Conservation (phyloP, 2,797 vertebrate species). For the Podarcis siculus region DNA sequence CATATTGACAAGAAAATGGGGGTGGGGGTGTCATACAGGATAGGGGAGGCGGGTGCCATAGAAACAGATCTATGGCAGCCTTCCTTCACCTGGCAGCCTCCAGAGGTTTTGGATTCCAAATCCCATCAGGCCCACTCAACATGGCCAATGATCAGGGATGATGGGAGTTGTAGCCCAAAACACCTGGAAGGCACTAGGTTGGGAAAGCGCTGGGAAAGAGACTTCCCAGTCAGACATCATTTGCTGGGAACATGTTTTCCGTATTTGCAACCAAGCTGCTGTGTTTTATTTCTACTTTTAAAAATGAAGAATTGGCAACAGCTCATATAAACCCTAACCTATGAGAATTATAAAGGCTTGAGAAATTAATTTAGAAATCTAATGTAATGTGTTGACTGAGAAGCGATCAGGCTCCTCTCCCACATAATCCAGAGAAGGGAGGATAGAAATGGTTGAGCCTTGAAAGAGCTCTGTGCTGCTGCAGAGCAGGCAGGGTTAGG, state of each 20-base stretch:
- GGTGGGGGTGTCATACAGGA: background rate
- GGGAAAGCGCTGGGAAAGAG: background rate
- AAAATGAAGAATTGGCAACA: background rate
- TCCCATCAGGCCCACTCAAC: no score
- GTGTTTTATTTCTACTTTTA: background rate
- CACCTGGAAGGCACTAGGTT: no score
- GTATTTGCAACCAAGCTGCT: background rate
- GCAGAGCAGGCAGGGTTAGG: background rate
- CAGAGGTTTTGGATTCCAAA: no score
- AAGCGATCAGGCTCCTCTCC: background rate
- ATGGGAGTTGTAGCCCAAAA: no score
- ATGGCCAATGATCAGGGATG: no score
- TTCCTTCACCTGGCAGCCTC: no score
- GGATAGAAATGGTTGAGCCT: background rate
- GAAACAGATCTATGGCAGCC: background rate
- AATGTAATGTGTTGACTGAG: background rate
- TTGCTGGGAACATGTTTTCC: background rate
- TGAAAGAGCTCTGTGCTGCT: background rate
- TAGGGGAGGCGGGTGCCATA: background rate
- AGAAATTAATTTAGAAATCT: background rate
- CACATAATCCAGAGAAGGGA: background rate
- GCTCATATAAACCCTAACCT: background rate
- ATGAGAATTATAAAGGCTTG: background rate
- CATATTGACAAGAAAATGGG: background rate
- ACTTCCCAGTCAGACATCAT: background rate